These are phyloP conservation scores for Drosophila stalkeri DNA, from an alignment of 2,888 invertebrate species.

Conservation along the genomic window DNA sequence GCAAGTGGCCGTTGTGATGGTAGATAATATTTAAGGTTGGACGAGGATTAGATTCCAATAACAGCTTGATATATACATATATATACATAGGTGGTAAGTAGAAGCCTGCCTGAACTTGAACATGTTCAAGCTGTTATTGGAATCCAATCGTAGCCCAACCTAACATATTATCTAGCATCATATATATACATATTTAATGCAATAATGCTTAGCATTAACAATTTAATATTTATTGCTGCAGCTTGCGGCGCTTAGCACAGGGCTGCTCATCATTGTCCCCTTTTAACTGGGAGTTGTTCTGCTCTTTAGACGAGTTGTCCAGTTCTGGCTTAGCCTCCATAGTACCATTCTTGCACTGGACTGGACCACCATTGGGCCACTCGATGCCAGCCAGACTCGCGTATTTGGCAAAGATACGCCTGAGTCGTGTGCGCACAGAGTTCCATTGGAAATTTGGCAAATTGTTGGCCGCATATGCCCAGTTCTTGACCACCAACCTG, in stretches of 20 bases:
- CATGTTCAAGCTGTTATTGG: too few species aligned
- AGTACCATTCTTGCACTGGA: not conserved
- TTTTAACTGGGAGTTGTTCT: not conserved
- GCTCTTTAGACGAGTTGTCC: not conserved
- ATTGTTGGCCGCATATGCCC: slow-evolving; percentile 59
- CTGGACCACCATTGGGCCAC: too few species aligned
- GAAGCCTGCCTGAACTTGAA: too few species aligned
- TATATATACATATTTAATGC: not conserved
- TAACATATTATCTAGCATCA: too few species aligned
- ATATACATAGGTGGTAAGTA: too few species aligned
- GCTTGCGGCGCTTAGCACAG: not conserved
- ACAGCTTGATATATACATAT: not conserved
- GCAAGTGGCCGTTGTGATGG: not conserved
- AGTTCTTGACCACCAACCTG: slow-evolving; percentile 74
- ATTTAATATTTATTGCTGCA: not conserved
- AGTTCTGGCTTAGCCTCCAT: not conserved
- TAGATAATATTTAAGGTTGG: not conserved
- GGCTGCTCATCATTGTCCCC: not conserved
- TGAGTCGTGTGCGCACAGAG: slow-evolving; percentile 20
- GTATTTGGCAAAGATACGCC: slow-evolving; percentile 51
- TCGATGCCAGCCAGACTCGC: not conserved
- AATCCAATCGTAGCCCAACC: too few species aligned
- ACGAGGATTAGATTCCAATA: slow-evolving; percentile 25
- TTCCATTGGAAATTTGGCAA: not conserved
- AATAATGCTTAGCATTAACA: not conserved